These are phyloP conservation scores for Harpagifer antarcticus DNA, from an alignment of 2,797 vertebrate genomes.

Conservation along the genomic window DNA sequence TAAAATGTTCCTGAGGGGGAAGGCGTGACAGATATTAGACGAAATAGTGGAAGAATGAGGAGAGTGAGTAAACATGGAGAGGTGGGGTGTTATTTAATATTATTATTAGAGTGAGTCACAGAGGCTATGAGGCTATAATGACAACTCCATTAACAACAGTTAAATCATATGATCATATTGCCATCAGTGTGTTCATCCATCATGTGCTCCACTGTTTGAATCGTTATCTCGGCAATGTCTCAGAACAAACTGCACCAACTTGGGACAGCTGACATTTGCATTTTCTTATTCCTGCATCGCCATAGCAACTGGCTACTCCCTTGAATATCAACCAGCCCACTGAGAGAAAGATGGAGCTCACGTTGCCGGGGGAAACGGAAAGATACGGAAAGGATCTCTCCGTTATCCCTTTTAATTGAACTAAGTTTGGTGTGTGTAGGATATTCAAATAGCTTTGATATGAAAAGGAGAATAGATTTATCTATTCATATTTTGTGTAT, in stretches of 20 bases:
- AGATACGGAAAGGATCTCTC: slow-evolving; percentile 52
- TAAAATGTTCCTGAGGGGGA: slow-evolving; percentile 93
- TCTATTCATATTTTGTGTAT: slow-evolving; percentile 11
- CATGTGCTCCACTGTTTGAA: slow-evolving; percentile 43
- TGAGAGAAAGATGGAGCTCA: slow-evolving; percentile 61
- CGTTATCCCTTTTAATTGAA: slow-evolving; percentile 27
- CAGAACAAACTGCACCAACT: slow-evolving; percentile 75
- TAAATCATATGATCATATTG: slow-evolving; percentile 33
- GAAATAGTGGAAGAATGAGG: slow-evolving; percentile 44
- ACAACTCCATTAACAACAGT: slow-evolving; percentile 35
- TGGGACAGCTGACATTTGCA: slow-evolving; percentile 81
- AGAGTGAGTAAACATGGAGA: slow-evolving; percentile 20
- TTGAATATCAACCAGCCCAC: slow-evolving; percentile 80
- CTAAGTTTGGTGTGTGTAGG: slow-evolving; percentile 6
- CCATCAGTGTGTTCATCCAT: slow-evolving; percentile 53
- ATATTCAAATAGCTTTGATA: slow-evolving; percentile 4
- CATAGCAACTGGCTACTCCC: slow-evolving; percentile 81
- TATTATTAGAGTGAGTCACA: not conserved
- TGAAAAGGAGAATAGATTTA: not conserved
- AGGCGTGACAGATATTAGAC: slow-evolving; percentile 46
- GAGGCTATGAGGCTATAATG: not conserved
- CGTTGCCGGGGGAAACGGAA: slow-evolving; percentile 61
- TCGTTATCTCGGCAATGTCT: slow-evolving; percentile 62
- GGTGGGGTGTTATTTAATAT: not conserved
- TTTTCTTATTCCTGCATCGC: slow-evolving; percentile 79